phyloP scores from a whole-genome alignment of 2,797 vertebrate genomes.

The Anabas testudineus region DNA sequence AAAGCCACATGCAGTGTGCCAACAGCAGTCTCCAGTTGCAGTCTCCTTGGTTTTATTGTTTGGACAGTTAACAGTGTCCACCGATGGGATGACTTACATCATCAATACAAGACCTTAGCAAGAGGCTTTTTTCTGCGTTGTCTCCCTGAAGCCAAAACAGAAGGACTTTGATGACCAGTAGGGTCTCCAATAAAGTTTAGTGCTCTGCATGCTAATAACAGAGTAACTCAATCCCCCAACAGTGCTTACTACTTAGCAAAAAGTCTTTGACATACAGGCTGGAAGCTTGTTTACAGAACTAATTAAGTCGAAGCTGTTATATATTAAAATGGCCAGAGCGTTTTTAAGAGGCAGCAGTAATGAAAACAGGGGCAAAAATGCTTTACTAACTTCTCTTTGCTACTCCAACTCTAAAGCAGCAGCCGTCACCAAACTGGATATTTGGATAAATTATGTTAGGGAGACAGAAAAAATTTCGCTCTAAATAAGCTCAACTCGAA shows the following conservation, averaged over 20 bases:
- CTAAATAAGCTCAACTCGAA: no score
- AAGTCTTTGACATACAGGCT: conserved; percentile 73
- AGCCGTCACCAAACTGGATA: conserved; percentile 19
- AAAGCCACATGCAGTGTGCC: conserved; percentile 74
- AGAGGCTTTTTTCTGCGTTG: conserved; percentile 59
- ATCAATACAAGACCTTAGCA: conserved; percentile 80
- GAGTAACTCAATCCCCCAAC: conserved; percentile 75
- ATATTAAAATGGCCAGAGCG: conserved; percentile 75
- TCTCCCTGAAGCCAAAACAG: conserved; percentile 81
- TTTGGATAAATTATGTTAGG: conserved; percentile 46
- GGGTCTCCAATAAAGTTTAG: conserved; percentile 83
- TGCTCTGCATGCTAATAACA: conserved; percentile 76
- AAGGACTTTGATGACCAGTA: conserved; percentile 81
- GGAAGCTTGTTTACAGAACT: conserved; percentile 80
- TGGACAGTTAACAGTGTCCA: conserved; percentile 82
- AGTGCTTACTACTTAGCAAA: conserved; percentile 75
- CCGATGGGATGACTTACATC: conserved; percentile 86
- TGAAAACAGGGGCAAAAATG: conserved; percentile 75
- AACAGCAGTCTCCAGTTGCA: conserved; percentile 85
- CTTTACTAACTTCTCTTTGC: conserved; percentile 51
- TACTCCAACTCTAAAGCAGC: conserved; percentile 35
- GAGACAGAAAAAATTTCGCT: conserved; percentile 42
- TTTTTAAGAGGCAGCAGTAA: conserved; percentile 76
- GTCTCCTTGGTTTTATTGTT: conserved; percentile 85
- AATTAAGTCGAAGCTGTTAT: conserved; percentile 85